Base-by-base conservation (phyloP, 2,113 vertebrate species). In the Antigone vipio region DNA sequence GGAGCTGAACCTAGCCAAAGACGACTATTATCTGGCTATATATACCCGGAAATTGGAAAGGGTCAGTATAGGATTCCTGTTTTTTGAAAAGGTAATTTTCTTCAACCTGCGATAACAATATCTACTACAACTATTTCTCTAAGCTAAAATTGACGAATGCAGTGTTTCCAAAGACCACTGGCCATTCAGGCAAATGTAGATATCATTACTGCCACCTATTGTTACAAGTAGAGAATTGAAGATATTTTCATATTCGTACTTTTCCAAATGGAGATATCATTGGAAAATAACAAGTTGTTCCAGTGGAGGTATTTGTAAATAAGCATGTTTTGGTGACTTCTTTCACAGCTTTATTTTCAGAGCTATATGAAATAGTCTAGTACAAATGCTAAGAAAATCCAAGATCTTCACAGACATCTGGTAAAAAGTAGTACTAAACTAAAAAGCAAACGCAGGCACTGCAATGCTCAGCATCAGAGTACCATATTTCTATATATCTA, bases 191-290 rank as follows among this genome's bases (percentile, higher is more conserved):
- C 17, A 91, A 56, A 93, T 92, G 58, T 66, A 91, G 97, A 72
- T 97, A 92, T 94, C 92, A 34, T 87, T 94, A 95, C 95, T 96
- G 97, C 97, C 96, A 97, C 92, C 97, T 97, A 95, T 97, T 93
- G 97, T 82, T 94, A 62, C 21, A 85, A 91, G 23, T 21, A 64
- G 32, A 82, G 62, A 95, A 97, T 3, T 95, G 80, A 92, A 96
- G 22, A 49, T 72, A 20, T 50, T 89, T 93, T 89, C 56, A 26
- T 78, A 52, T 55, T 60, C n/a, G 4, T 44, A 2, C 76, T 79
- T 88, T 73, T 76, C 62, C 35, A 77, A 58, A 35, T 45, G 22
- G 47, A 59, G 30, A 63, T 76, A 68, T 62, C 78, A 95, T 32
- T 86, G 22, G 35, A 88, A 92, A 95, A 85, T 45, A 85, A 23